Evolutionary conservation across 2,888 invertebrate species (phyloP).

Genomic region (Orthonychiurus folsomi): DNA sequence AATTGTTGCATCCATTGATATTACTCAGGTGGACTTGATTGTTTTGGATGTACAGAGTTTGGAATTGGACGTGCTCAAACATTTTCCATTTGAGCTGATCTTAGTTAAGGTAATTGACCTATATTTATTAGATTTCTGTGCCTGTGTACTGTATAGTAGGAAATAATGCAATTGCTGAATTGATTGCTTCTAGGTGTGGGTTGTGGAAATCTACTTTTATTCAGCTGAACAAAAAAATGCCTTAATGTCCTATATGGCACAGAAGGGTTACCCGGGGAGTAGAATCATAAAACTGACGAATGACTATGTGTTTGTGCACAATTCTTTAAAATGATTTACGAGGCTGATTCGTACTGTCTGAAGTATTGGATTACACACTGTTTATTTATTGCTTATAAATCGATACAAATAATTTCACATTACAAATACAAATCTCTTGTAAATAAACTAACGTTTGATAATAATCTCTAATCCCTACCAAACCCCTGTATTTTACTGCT

Average conservation of each 20-base stretch:
- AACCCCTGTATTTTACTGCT: too few relatives aligned
- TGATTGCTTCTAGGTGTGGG: neutral
- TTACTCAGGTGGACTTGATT: conserved; percentile 6
- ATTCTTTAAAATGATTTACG: neutral
- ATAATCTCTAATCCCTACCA: too few relatives aligned
- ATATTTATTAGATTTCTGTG: neutral
- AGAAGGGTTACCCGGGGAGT: neutral
- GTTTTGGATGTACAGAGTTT: conserved; percentile 7
- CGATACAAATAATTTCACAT: too few relatives aligned
- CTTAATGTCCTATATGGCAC: neutral
- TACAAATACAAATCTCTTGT: too few relatives aligned
- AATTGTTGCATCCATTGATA: neutral
- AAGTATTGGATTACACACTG: too few relatives aligned
- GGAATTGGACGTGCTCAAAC: neutral
- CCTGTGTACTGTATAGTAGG: neutral
- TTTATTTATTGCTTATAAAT: too few relatives aligned
- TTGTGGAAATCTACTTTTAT: neutral
- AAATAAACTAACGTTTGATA: too few relatives aligned
- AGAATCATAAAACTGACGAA: neutral
- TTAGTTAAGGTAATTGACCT: conserved; percentile 3
- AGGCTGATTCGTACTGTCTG: too few relatives aligned
- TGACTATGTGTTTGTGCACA: neutral
- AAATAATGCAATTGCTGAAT: neutral
- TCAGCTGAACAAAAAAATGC: neutral
- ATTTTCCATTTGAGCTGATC: conserved; percentile 11